A percentile compares a stretch with the other conserved stretches of the same genome.
Evolutionary conservation across 2,797 vertebrate species (phyloP).

Genomic region (Orientallactaga sibirica): DNA sequence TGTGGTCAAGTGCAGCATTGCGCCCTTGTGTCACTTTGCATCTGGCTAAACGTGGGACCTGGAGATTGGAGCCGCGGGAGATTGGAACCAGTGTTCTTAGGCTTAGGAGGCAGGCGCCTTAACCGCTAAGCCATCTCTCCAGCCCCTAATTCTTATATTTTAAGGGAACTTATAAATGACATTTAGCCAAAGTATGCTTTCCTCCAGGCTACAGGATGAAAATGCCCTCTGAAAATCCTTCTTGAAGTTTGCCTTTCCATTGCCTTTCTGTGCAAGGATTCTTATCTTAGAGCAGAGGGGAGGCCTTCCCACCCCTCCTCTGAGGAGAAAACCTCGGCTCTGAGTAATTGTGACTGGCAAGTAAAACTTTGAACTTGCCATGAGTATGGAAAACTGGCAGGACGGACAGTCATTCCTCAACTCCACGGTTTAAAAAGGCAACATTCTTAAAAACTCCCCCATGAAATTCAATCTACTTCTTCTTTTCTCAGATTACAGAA

Average conservation of each 20-base stretch:
- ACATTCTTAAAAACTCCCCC: conserved; percentile 80
- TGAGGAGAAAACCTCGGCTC: conserved; percentile 62
- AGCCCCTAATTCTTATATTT: conserved; percentile 6
- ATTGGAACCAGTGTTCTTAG: no score
- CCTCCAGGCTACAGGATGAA: conserved; percentile 33
- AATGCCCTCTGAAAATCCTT: background rate
- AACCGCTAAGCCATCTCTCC: no score
- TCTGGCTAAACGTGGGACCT: no score
- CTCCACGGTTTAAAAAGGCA: conserved; percentile 73
- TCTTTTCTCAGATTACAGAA: conserved; percentile 83
- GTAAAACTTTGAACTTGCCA: conserved; percentile 66
- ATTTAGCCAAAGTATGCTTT: background rate
- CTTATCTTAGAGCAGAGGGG: background rate
- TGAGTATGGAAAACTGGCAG: conserved; percentile 55
- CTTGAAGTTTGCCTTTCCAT: conserved; percentile 8
- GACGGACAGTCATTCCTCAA: conserved; percentile 70
- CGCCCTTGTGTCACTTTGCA: no score
- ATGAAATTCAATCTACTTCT: conserved; percentile 86
- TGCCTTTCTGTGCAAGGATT: conserved; percentile 15
- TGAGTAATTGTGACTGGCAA: conserved; percentile 21
- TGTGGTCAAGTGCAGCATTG: no score
- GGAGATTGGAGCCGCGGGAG: no score
- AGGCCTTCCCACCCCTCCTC: background rate
- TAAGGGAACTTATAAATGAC: conserved; percentile 38
- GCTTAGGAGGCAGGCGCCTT: no score